phyloP scores from a whole-genome alignment of 2,797 vertebrate genomes.

The Enteromius radiatus region DNA sequence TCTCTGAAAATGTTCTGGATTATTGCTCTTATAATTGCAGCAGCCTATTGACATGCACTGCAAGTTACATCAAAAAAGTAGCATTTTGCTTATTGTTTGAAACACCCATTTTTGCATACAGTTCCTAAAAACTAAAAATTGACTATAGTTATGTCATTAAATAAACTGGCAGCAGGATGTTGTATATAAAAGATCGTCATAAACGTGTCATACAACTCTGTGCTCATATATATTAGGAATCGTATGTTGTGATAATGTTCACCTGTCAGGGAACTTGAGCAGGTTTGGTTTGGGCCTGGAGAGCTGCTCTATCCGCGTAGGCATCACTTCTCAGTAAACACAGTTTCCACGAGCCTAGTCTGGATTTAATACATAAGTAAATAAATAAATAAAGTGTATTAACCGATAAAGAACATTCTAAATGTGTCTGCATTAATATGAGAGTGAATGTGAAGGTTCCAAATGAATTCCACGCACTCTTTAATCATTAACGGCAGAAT shows the following conservation, averaged over 20 bases:
- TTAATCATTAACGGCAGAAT: background rate
- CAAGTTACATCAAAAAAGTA: background rate
- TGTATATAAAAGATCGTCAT: no score
- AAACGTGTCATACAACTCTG: background rate
- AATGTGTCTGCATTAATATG: background rate
- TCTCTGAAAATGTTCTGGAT: background rate
- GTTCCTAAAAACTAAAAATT: background rate
- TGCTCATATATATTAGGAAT: background rate
- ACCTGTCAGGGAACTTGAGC: slow-evolving; percentile 74
- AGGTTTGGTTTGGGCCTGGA: slow-evolving; percentile 69
- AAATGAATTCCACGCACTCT: background rate
- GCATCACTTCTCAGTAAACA: background rate
- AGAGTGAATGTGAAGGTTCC: background rate
- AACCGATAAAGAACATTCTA: background rate
- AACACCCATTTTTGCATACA: background rate
- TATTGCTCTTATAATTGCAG: background rate
- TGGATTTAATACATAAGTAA: background rate
- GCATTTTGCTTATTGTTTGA: background rate
- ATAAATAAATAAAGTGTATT: background rate
- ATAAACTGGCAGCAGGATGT: background rate
- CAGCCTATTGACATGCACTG: background rate
- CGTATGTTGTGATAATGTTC: background rate
- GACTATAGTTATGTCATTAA: background rate
- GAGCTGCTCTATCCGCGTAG: slow-evolving; percentile 64
- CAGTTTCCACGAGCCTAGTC: background rate